phyloP scores from a whole-genome alignment of 2,797 vertebrate genomes.

The Enteromius paludinosus region DNA sequence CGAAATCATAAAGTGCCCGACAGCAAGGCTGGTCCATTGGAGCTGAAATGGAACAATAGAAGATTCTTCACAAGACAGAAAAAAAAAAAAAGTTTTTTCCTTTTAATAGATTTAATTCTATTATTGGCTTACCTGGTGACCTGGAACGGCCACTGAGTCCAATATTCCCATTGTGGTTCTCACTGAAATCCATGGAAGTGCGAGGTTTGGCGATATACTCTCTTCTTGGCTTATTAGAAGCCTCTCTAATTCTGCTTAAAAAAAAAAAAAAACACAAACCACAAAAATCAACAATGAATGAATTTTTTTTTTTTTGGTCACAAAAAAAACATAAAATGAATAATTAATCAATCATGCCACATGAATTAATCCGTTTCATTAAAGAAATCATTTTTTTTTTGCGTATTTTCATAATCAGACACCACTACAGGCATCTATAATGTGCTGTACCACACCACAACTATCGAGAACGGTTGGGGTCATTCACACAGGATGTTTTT shows the following conservation, averaged over 20 bases:
- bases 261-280: neutral
- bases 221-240: conserved; percentile 86
- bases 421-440: neutral
- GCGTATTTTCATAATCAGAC: neutral
- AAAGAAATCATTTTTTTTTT: neutral
- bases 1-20: conserved; percentile 95
- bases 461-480: neutral
- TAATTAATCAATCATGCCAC: neutral
- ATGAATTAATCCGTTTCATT: neutral
- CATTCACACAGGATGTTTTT: neutral
- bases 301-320: no score
- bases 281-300: neutral
- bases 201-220: conserved; percentile 91
- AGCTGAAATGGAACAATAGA: conserved; percentile 61
- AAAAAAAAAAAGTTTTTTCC: no score
- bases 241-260: conserved; percentile 87
- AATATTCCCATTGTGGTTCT: conserved; percentile 92
- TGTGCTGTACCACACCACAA: no score
- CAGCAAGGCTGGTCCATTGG: conserved; percentile 97
- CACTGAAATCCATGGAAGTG: conserved; percentile 89
- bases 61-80: neutral
- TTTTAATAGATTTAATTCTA: neutral
- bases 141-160: conserved; percentile 85
- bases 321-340: neutral
- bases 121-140: conserved; percentile 84